Base-by-base conservation (phyloP, 1,140 invertebrate species). In the Saccostrea cuccullata region DNA sequence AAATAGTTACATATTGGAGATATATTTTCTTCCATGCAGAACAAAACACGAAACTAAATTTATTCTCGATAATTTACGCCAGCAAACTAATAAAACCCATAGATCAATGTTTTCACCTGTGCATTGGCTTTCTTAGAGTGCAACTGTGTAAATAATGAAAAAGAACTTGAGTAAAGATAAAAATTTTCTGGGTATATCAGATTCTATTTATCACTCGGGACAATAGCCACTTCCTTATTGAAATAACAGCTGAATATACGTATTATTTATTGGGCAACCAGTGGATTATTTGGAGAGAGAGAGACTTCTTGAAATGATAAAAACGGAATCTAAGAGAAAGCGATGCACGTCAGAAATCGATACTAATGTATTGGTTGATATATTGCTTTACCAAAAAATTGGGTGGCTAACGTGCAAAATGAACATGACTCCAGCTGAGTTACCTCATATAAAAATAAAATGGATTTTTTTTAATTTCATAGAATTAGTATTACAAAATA, bases 251-350 rank as follows among this genome's bases (percentile, higher is more conserved):
- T 47, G 47, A 8, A 47, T 64, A 6, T 20, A 64, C 17, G 15
- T 64, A 17, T 64, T 17, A 64, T 20, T 17, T 60, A 20, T n/a
- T n/a, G n/a, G 58, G 5, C 17, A 64, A 64, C 58, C 15, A 20
- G n/a, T 64, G n/a, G n/a, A 20, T 60, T n/a, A 64, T 64, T 64
- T 64, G 58, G 58, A 64, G 58, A 64, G 58, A 64, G 58, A 64
- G 58, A 15, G 17, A 64, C 17, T 20, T 47, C 58, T 64, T 64
- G 17, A 15, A 60, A 60, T 60, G 20, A 60, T 60, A 20, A 60
- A 60, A 60, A 60, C 1, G 6, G 13, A 64, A 20, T 20, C 1
- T n/a, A 20, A 17, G 58, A n/a, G 6, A 17, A 64, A 8, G 6
- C 6, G 17, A 20, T 64, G 13, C 58, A 20, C n/a, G 15, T 64